Base-by-base conservation (phyloP, 2,888 invertebrate species). In the Oscheius sp. region DNA sequence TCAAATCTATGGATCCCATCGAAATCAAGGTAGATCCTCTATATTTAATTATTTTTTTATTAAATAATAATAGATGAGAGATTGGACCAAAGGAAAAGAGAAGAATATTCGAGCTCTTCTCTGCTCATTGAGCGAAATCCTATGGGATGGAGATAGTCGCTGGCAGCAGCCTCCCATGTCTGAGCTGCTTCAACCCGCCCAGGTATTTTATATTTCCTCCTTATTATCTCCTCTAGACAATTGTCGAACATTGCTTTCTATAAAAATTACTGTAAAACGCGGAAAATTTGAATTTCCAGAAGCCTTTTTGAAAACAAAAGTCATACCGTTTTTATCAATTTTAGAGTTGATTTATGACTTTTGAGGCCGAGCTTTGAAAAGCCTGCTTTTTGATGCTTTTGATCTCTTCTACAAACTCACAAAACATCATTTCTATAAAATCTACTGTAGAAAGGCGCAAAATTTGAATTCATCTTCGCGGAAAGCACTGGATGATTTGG, bases 121-220 rank as follows among this genome's bases (percentile, higher is more conserved):
- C 29, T 95, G 96, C 86, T 94, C 96, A 0, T 90, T 99, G 86
- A 94, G 96, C 87, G 92, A 92, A 0, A 92, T 85, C 8, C 74
- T 86, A 4, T 85, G 85, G 86, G 81, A 80, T 31, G 95, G 93
- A 58, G 93, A 88, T 67, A 84, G 92, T 31, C 92, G 93, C 82
- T 98, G 97, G 97, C 90, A 91, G 74, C 92, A 93, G 81, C 92
- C 93, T 84, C 93, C 95, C 86, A 97, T 99, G 95, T 92, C 94
- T 85, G 93, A 95, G 80, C 90, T 98, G 45, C 93, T 99, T 27
- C 91, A 93, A 0, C 90, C 94, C 1, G 91, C 92, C 0, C 95
- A 97, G 88, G 97, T 98, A 55, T 12, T 5, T 12, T 17, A 46
- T 17, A 10, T n/a, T n/a, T n/a, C n/a, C n/a, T n/a, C n/a, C 37